Evolutionary conservation across 2,888 invertebrate genomes (phyloP), one percentile per base, ranked within the genome.

Genomic region (Didymodactylos carnosus): DNA sequence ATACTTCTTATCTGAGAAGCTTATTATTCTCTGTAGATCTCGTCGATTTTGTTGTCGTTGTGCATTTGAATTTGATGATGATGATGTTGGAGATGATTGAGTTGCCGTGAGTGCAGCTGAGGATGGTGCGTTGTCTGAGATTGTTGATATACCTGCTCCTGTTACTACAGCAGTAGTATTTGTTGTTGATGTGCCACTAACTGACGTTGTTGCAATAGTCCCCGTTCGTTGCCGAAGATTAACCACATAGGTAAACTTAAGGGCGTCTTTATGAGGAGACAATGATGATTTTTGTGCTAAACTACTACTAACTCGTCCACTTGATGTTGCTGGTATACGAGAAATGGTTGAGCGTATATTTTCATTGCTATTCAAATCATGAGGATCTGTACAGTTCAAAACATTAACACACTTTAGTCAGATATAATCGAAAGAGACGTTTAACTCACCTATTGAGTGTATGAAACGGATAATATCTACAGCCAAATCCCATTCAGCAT

Each of bases 381-480:
- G 62, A 35, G 62, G 62, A 62, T 62, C 62, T 62, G 35, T 3
- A 29, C 29, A 10, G n/a, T n/a, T n/a, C n/a, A 51, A n/a, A 14
- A n/a, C n/a, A 49, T 13, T 1, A 7, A 8, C 10, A 3, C 2
- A 11, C 25, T 5, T 19, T 7, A 2, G 3, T 46, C 23, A 27
- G 2, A 16, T 51, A 27, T 14, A 51, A n/a, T 27, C 7, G 6
- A 1, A 7, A 2, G 80, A 81, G 89, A 89, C 25, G 10, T 69
- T 35, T 27, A 53, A 73, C 77, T 78, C 76, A 81, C 83, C 93
- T 79, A 98, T 98, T 40, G 95, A 94, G 81, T 92, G 88, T 14
- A 98, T 87, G 85, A 98, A 98, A 23, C 97, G 87, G 73, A 94
- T 92, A 35, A 98, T 87, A 84, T 98, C 97, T 81, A 92, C 89